Conservation (phyloP, 2,113 vertebrate genomes). For the Arizona elegans region DNA sequence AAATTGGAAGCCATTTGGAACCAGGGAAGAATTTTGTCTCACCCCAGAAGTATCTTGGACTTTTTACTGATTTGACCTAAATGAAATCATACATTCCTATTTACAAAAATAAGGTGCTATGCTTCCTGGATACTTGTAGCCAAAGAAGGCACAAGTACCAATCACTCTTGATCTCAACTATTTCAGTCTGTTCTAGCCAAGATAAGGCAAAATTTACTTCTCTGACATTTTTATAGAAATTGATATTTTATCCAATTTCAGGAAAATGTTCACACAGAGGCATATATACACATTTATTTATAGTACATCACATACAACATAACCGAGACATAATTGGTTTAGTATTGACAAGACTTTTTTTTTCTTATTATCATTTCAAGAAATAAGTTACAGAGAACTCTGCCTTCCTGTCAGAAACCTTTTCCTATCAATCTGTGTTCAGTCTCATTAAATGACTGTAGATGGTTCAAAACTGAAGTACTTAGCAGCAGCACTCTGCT, state of each 20-base stretch:
- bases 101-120: background rate
- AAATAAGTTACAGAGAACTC: background rate
- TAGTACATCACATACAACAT: background rate
- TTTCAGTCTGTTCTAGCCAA: background rate
- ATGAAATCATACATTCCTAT: background rate
- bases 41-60: background rate
- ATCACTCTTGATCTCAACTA: background rate
- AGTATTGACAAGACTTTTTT: background rate
- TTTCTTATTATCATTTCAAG: background rate
- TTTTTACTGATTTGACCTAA: background rate
- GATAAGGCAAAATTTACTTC: background rate
- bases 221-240: background rate
- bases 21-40: background rate
- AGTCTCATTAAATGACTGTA: background rate
- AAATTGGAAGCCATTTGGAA: background rate
- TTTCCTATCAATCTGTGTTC: background rate
- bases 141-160: background rate
- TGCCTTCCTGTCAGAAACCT: background rate
- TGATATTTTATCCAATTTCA: background rate
- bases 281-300: background rate
- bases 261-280: background rate
- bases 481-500: background rate
- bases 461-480: background rate
- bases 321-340: background rate
- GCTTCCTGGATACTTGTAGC: background rate